A percentile compares a stretch with the other conserved stretches of the same genome.
Evolutionary conservation across 2,113 vertebrate genomes (phyloP).

Genomic region (Saguinus midas): DNA sequence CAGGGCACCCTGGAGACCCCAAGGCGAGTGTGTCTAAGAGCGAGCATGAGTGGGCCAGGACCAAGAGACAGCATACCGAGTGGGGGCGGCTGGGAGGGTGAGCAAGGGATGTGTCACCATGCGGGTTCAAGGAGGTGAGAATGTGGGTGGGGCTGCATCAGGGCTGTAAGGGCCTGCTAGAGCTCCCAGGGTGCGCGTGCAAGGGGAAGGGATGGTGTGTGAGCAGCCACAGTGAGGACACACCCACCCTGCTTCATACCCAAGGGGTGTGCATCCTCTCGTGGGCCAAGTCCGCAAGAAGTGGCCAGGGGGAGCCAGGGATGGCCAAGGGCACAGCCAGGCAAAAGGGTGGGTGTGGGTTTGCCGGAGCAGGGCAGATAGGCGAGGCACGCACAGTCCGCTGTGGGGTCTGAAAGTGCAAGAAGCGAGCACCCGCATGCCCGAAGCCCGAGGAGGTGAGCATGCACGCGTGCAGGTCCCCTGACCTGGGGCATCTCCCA

Average conservation of each 20-base stretch:
- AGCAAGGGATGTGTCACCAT: neutral
- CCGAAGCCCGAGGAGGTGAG: fast-evolving
- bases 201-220: neutral
- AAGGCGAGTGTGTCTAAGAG: neutral
- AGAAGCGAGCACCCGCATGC: neutral
- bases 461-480: neutral
- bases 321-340: neutral
- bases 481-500: constrained; percentile 98
- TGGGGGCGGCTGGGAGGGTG: neutral
- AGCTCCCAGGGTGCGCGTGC: neutral
- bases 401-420: neutral
- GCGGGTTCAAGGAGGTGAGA: neutral
- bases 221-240: neutral
- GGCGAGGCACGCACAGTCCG: neutral
- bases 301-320: neutral
- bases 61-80: neutral
- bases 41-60: no score
- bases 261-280: neutral
- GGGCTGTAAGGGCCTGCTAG: neutral
- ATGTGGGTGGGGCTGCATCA: neutral
- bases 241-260: fast-evolving
- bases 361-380: neutral
- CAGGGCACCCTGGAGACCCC: neutral
- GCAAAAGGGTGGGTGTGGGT: neutral
- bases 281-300: neutral